These are phyloP conservation scores for Drosophila repleta DNA, from an alignment of 1,140 invertebrate species.

Conservation along the genomic window DNA sequence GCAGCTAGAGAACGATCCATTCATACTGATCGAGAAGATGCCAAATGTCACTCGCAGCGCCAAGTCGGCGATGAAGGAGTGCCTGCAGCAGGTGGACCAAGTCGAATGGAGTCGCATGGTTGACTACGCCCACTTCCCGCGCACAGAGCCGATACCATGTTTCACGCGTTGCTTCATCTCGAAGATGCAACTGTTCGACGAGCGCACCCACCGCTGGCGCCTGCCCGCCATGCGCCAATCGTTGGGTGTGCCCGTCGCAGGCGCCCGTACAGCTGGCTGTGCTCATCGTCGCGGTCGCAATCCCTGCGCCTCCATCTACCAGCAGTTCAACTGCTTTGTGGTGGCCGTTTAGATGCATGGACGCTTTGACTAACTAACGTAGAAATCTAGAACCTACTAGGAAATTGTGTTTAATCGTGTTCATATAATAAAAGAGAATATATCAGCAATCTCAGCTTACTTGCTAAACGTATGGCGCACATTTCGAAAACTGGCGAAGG, in stretches of 20 bases:
- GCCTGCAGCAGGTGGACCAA: slow-evolving; percentile 55
- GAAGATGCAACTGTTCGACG: slow-evolving; percentile 58
- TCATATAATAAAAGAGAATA: too few species aligned
- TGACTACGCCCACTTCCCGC: slow-evolving; percentile 52
- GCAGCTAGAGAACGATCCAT: slow-evolving; percentile 72
- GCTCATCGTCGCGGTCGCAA: slow-evolving; percentile 45
- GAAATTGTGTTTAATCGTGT: too few species aligned
- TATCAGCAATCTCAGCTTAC: not conserved
- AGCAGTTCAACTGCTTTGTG: slow-evolving; percentile 71
- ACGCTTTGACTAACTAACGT: too few species aligned
- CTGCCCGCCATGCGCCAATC: slow-evolving; percentile 50
- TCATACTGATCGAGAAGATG: slow-evolving; percentile 71
- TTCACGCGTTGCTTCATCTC: slow-evolving; percentile 68
- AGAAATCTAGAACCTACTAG: too few species aligned
- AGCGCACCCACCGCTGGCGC: slow-evolving; percentile 62
- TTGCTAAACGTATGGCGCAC: not conserved
- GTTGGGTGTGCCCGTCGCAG: slow-evolving; percentile 55
- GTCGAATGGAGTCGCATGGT: slow-evolving; percentile 55
- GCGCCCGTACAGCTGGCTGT: slow-evolving; percentile 36
- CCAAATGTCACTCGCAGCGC: slow-evolving; percentile 47
- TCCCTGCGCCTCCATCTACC: slow-evolving; percentile 59
- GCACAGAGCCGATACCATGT: slow-evolving; percentile 70
- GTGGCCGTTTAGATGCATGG: slow-evolving; percentile 34
- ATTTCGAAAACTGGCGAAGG: not conserved
- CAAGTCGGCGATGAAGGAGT: slow-evolving; percentile 74